A percentile compares a stretch with the other conserved stretches of the same genome.
phyloP scores from a whole-genome alignment of 2,113 vertebrate genomes.

The Vombatus ursinus region DNA sequence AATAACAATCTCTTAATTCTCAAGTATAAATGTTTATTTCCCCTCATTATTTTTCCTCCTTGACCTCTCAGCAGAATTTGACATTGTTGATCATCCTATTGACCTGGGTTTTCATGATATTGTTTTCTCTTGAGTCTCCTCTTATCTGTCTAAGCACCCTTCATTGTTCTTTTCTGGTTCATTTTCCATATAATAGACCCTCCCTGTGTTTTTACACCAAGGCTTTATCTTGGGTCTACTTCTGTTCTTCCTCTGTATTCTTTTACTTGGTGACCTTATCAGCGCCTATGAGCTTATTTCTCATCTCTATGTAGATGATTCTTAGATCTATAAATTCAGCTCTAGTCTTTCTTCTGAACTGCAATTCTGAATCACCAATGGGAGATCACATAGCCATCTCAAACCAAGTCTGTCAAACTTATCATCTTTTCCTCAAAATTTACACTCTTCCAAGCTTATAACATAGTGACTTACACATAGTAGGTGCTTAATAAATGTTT shows the following conservation, averaged over 20 bases:
- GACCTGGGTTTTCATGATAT: background rate
- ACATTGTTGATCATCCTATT: background rate
- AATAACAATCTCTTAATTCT: background rate
- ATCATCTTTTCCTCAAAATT: background rate
- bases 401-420: background rate
- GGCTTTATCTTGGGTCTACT: background rate
- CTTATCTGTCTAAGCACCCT: background rate
- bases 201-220: background rate
- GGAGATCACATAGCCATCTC: background rate
- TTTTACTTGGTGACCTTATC: background rate
- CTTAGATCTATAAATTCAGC: too few species aligned
- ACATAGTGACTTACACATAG: background rate
- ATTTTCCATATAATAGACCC: background rate
- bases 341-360: background rate
- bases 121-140: background rate
- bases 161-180: background rate
- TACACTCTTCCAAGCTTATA: background rate
- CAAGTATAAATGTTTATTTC: background rate
- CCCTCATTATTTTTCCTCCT: background rate
- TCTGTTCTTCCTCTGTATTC: background rate
- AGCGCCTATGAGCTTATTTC: background rate
- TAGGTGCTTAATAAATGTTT: background rate
- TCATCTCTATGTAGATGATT: background rate
- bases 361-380: background rate
- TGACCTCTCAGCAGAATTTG: background rate